Percentiles rank a stretch among this genome's conserved stretches.
Evolutionary conservation across 2,888 invertebrate species (phyloP).

Genomic region (Zaprionus lineosus): DNA sequence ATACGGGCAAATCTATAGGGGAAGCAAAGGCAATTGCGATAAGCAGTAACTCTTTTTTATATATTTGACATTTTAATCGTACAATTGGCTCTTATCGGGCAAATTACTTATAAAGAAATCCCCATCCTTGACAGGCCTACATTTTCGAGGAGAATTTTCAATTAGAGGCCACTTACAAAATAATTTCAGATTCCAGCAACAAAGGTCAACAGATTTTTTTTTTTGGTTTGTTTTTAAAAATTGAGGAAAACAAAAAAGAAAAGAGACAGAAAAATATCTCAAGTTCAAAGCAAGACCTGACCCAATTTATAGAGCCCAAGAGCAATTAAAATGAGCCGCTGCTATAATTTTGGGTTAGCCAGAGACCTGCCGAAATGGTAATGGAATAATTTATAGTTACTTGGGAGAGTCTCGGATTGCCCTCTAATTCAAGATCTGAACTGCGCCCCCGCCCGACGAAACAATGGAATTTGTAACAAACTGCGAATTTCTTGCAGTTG

Average conservation of each 20-base stretch:
- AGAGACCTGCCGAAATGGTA: constrained; percentile 55
- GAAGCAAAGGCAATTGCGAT: constrained; percentile 35
- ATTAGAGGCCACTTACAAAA: no score
- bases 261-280: constrained; percentile 27
- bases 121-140: constrained; percentile 41
- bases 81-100: constrained; percentile 53
- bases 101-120: constrained; percentile 42
- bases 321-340: constrained; percentile 60
- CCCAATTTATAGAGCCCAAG: constrained; percentile 60
- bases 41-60: constrained; percentile 28
- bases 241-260: constrained; percentile 7
- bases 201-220: constrained; percentile 36
- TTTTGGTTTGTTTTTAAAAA: no score
- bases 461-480: constrained; percentile 73
- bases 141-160: constrained; percentile 13
- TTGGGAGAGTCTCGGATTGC: constrained; percentile 59
- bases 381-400: constrained; percentile 62
- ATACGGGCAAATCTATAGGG: constrained; percentile 13
- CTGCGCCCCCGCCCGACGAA: constrained; percentile 37
- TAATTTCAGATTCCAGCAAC: no score
- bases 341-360: constrained; percentile 59
- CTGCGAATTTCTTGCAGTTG: constrained; percentile 61
- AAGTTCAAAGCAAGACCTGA: constrained; percentile 61
- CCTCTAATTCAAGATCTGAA: no score
- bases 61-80: constrained; percentile 33